Evolutionary conservation across 1,140 invertebrate species (phyloP).

Genomic region (Hylaeus anthracinus): DNA sequence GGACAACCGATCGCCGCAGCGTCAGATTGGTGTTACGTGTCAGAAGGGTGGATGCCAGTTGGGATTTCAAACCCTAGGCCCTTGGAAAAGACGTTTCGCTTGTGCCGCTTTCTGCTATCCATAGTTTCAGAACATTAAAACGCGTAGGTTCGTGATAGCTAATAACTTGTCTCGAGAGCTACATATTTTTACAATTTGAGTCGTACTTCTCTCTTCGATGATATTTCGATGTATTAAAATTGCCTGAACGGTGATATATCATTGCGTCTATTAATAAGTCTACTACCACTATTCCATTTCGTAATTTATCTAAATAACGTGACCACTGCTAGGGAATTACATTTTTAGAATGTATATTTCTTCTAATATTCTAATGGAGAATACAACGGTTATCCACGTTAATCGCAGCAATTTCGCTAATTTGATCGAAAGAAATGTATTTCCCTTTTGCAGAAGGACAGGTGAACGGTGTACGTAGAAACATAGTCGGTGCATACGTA

Average conservation of each 20-base stretch:
- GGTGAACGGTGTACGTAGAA: background rate
- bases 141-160: background rate
- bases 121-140: background rate
- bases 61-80: conserved; percentile 31
- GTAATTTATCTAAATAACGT: background rate
- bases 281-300: background rate
- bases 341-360: background rate
- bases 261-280: too few relatives aligned
- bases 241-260: too few relatives aligned
- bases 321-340: too few relatives aligned
- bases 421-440: conserved; percentile 4
- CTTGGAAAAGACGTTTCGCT: background rate
- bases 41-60: conserved; percentile 39
- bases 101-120: background rate
- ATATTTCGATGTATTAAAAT: too few relatives aligned
- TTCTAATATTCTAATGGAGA: background rate
- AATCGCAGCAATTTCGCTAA: background rate
- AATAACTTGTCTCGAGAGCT: background rate
- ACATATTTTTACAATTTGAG: background rate
- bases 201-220: background rate
- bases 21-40: conserved; percentile 54
- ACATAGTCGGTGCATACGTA: conserved; percentile 40
- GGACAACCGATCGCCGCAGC: conserved; percentile 31
- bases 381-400: background rate
- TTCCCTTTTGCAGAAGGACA: conserved; percentile 13